Base-by-base conservation (phyloP, 2,113 vertebrate genomes). In the Tor tambroides region DNA sequence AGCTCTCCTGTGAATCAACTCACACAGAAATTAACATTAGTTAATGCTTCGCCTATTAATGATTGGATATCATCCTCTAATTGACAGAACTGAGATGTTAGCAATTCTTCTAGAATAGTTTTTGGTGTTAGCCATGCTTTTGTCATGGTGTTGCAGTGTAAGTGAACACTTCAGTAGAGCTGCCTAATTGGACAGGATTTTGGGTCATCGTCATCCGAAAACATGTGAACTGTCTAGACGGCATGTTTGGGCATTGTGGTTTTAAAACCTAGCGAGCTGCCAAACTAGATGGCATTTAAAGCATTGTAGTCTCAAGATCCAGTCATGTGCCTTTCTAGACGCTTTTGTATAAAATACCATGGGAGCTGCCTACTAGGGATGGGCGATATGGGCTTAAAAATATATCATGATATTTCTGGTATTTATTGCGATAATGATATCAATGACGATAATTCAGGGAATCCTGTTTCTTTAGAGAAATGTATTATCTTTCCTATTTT, bases 41-140 rank as follows among this genome's bases (percentile, higher is more conserved):
- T 43, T n/a, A 6, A 80, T n/a, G 56, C 46, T 28, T 49, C 7
- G 28, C 7, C 41, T 49, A 5, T 67, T 63, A 28, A 12, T 84
- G 80, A 83, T 74, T 83, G 49, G 46, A 26, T 19, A 15, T 65
- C 35, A 14, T 28, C 65, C 15, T 67, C 3, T 28, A 63, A 81
- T 46, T 81, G 80, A 65, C 59, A 19, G 51, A 56, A 51, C 35
- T n/a, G 78, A 67, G 78, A 28, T 72, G 9, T 23, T 23, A 59
- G 56, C 19, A 21, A 3, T 23, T 59, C 32, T 23, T 23, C 67
- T 71, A 38, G 32, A 23, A 23, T 38, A 72, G 32, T 23, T 1
- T 21, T 11, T 10, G 28, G 32, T 21, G 35, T 72, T 72, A 38
- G 69, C 67, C 17, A 11, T 38, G 69, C 19, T 72, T 72, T 38